These are phyloP conservation scores for Aricia artaxerxes DNA, from an alignment of 2,888 invertebrate genomes.

Conservation along the genomic window DNA sequence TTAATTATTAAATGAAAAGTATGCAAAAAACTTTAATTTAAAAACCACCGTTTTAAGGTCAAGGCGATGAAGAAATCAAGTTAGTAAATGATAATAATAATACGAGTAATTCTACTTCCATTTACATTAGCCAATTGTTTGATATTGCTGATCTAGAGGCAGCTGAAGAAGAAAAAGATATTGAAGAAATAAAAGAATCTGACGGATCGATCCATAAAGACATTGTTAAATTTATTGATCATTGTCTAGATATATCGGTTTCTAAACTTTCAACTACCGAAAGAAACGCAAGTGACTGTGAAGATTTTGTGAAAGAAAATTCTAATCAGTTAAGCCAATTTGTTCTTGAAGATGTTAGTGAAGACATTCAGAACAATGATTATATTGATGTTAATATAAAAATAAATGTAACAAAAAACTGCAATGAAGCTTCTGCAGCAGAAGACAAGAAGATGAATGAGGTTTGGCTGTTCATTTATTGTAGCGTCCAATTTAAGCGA, in stretches of 20 bases:
- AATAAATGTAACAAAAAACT: neutral
- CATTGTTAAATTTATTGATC: conserved; percentile 57
- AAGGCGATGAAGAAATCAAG: conserved; percentile 66
- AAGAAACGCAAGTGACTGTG: conserved; percentile 35
- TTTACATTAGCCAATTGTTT: conserved; percentile 65
- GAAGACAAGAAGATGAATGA: neutral
- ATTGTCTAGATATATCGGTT: conserved; percentile 52
- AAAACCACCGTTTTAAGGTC: conserved; percentile 54
- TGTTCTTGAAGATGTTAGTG: conserved; percentile 48
- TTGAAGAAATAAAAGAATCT: conserved; percentile 44
- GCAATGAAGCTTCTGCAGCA: no score
- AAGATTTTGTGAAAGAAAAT: conserved; percentile 42
- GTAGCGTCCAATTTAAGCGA: neutral
- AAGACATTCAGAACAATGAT: conserved; percentile 43
- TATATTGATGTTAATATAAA: conserved; percentile 13
- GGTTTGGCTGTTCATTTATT: neutral
- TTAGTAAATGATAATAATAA: conserved; percentile 48
- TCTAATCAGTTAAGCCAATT: conserved; percentile 54
- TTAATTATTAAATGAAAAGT: neutral
- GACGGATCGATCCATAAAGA: conserved; percentile 49
- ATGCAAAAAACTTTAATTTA: neutral
- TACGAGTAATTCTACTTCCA: conserved; percentile 56
- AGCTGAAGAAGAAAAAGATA: conserved; percentile 43
- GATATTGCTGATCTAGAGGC: conserved; percentile 68
- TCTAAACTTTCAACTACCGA: conserved; percentile 47